These are phyloP conservation scores for Anastatus disparis DNA, from an alignment of 1,140 invertebrate species.

Conservation along the genomic window DNA sequence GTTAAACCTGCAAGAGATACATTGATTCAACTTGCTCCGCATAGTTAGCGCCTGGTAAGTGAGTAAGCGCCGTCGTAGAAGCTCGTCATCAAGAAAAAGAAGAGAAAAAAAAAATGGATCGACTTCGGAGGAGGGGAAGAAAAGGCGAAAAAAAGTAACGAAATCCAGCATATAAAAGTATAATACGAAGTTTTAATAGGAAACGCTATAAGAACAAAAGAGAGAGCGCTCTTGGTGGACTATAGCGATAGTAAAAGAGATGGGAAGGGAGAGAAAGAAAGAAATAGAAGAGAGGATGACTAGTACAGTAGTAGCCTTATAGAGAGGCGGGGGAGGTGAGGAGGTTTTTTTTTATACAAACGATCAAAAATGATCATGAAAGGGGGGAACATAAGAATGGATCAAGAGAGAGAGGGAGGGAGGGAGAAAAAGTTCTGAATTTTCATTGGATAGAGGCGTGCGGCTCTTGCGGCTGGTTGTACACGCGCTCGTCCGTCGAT, in stretches of 20 bases:
- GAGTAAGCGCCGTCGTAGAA: too few relatives aligned
- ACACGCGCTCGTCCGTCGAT: slow-evolving; percentile 21
- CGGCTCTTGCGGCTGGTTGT: slow-evolving; percentile 30
- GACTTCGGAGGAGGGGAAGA: background rate
- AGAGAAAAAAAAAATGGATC: background rate
- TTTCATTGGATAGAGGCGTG: slow-evolving; percentile 35
- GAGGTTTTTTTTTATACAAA: too few relatives aligned
- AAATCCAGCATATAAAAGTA: too few relatives aligned
- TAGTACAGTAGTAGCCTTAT: background rate
- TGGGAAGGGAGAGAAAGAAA: background rate
- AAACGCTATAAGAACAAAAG: too few relatives aligned
- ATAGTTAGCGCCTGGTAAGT: too few relatives aligned
- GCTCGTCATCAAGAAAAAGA: background rate
- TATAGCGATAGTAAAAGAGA: too few relatives aligned
- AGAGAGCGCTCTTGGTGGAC: too few relatives aligned
- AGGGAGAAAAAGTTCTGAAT: background rate
- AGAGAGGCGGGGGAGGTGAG: slow-evolving; percentile 25
- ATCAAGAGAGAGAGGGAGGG: slow-evolving; percentile 3
- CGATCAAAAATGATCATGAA: background rate
- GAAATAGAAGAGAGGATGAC: background rate
- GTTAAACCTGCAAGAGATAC: too few relatives aligned
- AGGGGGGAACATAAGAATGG: too few relatives aligned
- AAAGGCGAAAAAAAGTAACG: background rate
- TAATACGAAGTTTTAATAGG: too few relatives aligned
- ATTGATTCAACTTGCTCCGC: too few relatives aligned